A percentile compares a stretch with the other conserved stretches of the same genome.
Conservation (phyloP, 1,140 invertebrate species). For the Bombyx mandarina region DNA sequence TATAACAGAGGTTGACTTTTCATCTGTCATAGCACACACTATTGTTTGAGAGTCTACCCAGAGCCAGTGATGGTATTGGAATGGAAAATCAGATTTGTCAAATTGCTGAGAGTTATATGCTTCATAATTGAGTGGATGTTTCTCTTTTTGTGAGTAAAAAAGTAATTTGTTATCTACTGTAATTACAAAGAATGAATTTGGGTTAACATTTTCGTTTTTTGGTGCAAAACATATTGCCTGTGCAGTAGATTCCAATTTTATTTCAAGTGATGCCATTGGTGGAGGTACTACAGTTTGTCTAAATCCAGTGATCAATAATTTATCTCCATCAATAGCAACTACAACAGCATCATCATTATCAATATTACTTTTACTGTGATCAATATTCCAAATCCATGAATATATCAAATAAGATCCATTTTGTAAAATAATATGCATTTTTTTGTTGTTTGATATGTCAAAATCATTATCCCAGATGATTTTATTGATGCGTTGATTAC, state of each 20-base stretch:
- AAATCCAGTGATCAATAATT: conserved; percentile 82
- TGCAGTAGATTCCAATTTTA: conserved; percentile 72
- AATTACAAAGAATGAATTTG: conserved; percentile 61
- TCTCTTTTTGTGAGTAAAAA: conserved; percentile 42
- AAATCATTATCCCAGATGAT: conserved; percentile 77
- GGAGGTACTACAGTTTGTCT: conserved; percentile 83
- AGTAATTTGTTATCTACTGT: conserved; percentile 34
- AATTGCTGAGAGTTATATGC: conserved; percentile 23
- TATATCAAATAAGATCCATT: conserved; percentile 73
- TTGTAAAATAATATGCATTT: conserved; percentile 73
- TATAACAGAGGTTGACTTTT: conserved; percentile 30
- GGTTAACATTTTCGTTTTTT: conserved; percentile 25
- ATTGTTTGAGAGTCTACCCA: conserved; percentile 38
- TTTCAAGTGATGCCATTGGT: conserved; percentile 80
- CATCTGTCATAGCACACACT: conserved; percentile 27
- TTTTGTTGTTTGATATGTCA: conserved; percentile 68
- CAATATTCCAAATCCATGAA: conserved; percentile 75
- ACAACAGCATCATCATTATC: conserved; percentile 74
- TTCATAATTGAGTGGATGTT: conserved; percentile 45
- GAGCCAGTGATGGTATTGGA: conserved; percentile 51
- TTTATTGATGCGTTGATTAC: conserved; percentile 60
- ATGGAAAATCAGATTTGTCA: conserved; percentile 38
- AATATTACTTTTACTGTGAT: conserved; percentile 69
- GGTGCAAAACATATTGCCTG: conserved; percentile 76
- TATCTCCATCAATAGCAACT: conserved; percentile 85